Evolutionary conservation across 2,797 vertebrate species (phyloP), one percentile per base, ranked within the genome.

Genomic region (Molothrus ater): DNA sequence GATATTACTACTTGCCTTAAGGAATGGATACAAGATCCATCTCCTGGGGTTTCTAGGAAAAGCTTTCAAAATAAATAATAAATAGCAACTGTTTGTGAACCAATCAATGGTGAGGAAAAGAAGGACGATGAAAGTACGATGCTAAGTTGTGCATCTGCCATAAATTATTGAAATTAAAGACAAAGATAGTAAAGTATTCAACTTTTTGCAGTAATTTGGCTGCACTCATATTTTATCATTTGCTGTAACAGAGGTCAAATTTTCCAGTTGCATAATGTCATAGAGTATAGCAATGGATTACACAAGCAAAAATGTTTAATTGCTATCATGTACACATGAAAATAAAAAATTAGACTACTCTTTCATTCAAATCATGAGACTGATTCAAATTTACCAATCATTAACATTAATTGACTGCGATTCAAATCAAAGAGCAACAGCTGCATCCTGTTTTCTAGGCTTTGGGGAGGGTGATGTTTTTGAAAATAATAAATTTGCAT

Each of bases 11-110:
- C 36, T 92, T 60, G 56, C 82, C 91, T 96, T 88, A 84, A 88
- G 92, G 91, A 95, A 88, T 25, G 74, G 95, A 97, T 92, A 96
- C 43, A 40, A 92, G 91, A 93, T 68, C 82, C 79, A 73, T 92
- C 96, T 95, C 96, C 82, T 78, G 96, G 88, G 93, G 79, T 89
- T 94, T 83, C 86, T 38, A 73, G 88, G 86, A 94, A 91, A 94
- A 93, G 96, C 93, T 96, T 95, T 97, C 91, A 65, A 96, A 96
- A 97, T 97, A 96, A 97, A 96, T 96, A 97, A 97, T 95, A 95
- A 94, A 96, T 93, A 90, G 81, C 64, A 92, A 71, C 80, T 75
- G 43, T 47, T 93, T 73, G 25, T 53, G 80, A 74, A 72, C 90
- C 88, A 89, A 71, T 60, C 40, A 81, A 53, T 32, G 63, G 68